Conservation (phyloP, 2,797 vertebrate genomes). For the Syncerus caffer region DNA sequence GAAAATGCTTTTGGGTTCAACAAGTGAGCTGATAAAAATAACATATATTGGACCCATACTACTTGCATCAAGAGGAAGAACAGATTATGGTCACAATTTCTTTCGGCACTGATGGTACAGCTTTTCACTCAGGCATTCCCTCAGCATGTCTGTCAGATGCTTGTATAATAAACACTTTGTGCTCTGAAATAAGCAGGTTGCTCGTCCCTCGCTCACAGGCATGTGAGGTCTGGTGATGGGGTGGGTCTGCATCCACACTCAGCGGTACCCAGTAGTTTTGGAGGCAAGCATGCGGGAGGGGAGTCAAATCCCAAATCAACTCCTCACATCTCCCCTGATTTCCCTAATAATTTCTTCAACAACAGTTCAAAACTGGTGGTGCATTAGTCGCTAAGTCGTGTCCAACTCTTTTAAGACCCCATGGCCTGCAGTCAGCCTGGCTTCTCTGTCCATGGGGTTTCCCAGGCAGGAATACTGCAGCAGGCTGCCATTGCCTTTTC, state of each 20-base stretch:
- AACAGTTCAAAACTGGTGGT: background rate
- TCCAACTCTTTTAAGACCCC: background rate
- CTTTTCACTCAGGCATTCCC: background rate
- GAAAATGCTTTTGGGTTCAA: background rate
- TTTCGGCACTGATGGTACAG: background rate
- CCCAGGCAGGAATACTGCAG: background rate
- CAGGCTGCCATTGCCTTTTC: background rate
- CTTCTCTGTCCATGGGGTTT: background rate
- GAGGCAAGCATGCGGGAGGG: background rate
- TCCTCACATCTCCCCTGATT: background rate
- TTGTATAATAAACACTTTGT: background rate
- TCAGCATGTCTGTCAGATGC: background rate
- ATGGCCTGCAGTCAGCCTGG: background rate
- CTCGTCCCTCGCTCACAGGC: background rate
- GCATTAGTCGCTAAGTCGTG: background rate
- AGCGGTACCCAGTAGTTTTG: background rate
- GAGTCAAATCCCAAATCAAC: background rate
- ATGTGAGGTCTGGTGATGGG: accelerated
- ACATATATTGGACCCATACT: background rate
- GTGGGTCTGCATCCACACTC: accelerated
- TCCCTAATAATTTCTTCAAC: background rate
- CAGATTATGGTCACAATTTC: background rate
- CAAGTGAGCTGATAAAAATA: background rate
- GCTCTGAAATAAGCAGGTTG: background rate
- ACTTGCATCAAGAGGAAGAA: background rate